Evolutionary conservation across 1,140 invertebrate genomes (phyloP).

Genomic region (Antheraea pernyi): DNA sequence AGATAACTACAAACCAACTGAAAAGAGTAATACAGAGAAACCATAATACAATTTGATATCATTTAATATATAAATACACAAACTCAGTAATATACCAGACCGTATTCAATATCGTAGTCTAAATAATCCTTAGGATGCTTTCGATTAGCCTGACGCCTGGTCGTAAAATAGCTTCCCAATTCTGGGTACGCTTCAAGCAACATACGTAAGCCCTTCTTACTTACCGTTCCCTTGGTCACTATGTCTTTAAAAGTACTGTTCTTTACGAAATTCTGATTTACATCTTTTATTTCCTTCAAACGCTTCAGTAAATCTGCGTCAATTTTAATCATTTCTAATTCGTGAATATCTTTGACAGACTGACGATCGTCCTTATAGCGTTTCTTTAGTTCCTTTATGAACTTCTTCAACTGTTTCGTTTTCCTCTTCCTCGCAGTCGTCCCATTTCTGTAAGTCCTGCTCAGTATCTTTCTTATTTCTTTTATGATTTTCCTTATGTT

Average conservation of each 20-base stretch:
- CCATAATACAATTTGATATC: too few species aligned
- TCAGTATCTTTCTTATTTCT: slow-evolving; percentile 57
- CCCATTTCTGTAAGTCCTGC: slow-evolving; percentile 49
- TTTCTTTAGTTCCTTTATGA: slow-evolving; percentile 54
- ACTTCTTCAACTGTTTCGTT: slow-evolving; percentile 59
- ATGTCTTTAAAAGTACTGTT: slow-evolving; percentile 59
- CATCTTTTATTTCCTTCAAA: slow-evolving; percentile 40
- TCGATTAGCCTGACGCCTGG: slow-evolving; percentile 18
- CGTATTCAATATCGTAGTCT: slow-evolving; percentile 61
- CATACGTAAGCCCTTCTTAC: slow-evolving; percentile 33
- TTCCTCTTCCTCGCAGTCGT: slow-evolving; percentile 50
- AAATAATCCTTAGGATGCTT: slow-evolving; percentile 31
- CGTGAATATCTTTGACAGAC: slow-evolving; percentile 51
- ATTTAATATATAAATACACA: slow-evolving; percentile 6
- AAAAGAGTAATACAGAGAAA: too few species aligned
- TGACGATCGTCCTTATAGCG: slow-evolving; percentile 55
- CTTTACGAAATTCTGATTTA: slow-evolving; percentile 47
- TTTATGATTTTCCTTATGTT: slow-evolving; percentile 52
- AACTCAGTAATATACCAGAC: slow-evolving; percentile 47
- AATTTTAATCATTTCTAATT: slow-evolving; percentile 45
- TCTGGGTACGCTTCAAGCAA: slow-evolving; percentile 52
- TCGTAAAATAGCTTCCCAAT: slow-evolving; percentile 26
- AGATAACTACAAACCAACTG: too few species aligned
- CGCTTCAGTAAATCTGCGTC: slow-evolving; percentile 42
- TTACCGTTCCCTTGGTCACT: slow-evolving; percentile 50